Evolutionary conservation across 2,888 invertebrate genomes (phyloP).

Genomic region (Terebella lapidaria): DNA sequence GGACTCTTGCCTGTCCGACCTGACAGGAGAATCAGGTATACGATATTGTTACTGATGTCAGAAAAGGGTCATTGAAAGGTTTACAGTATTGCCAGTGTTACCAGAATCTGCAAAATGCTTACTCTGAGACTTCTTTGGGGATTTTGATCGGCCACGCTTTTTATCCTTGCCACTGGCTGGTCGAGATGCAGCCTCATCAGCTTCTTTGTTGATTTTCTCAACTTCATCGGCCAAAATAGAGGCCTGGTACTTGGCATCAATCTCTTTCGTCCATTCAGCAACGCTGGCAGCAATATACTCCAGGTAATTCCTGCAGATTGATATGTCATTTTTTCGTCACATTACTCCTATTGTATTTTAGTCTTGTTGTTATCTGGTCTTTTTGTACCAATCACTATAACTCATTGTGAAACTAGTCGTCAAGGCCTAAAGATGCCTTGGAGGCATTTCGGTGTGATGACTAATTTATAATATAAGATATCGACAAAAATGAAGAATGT

Average conservation of each 20-base stretch:
- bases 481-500: too few relatives aligned
- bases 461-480: too few relatives aligned
- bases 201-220: slow-evolving; percentile 39
- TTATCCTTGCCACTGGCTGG: slow-evolving; percentile 15
- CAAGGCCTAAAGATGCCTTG: too few relatives aligned
- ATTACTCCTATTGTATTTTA: too few relatives aligned
- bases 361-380: too few relatives aligned
- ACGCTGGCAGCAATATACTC: slow-evolving; percentile 47
- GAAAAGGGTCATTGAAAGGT: too few relatives aligned
- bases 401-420: background rate
- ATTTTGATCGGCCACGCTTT: slow-evolving; percentile 28
- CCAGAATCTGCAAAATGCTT: slow-evolving; percentile 17
- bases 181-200: slow-evolving; percentile 30
- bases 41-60: too few relatives aligned
- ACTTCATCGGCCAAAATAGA: slow-evolving; percentile 41
- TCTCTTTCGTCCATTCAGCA: slow-evolving; percentile 44
- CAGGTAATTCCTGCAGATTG: slow-evolving; percentile 44
- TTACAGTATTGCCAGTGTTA: too few relatives aligned
- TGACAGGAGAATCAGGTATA: too few relatives aligned
- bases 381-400: too few relatives aligned
- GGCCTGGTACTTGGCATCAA: slow-evolving; percentile 51
- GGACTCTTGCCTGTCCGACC: slow-evolving; percentile 29
- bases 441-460: too few relatives aligned
- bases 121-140: slow-evolving; percentile 35
- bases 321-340: too few relatives aligned